These are phyloP conservation scores for Aphyosemion australe DNA, from an alignment of 2,113 vertebrate genomes.

Conservation along the genomic window DNA sequence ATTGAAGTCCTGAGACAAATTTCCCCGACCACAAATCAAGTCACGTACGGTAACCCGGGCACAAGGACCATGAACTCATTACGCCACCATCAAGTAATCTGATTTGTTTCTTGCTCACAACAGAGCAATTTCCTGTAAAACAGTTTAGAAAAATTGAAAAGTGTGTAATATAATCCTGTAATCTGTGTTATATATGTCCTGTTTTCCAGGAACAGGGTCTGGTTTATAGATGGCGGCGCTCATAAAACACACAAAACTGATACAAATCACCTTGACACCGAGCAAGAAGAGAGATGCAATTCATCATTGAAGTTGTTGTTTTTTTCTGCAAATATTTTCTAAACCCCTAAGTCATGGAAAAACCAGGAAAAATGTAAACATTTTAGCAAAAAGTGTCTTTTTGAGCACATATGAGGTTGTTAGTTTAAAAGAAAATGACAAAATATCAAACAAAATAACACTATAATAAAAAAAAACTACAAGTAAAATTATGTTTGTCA, in stretches of 20 bases:
- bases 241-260: not conserved
- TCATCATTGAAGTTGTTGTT: too few species aligned
- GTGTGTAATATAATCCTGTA: slow-evolving; percentile 52
- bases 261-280: slow-evolving; percentile 6
- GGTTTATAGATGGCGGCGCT: slow-evolving; percentile 24
- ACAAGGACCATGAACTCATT: slow-evolving; percentile 48
- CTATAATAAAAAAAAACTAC: too few species aligned
- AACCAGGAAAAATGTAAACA: too few species aligned
- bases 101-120: slow-evolving; percentile 65
- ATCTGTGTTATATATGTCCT: slow-evolving; percentile 31
- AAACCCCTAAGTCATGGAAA: too few species aligned
- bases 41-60: slow-evolving; percentile 36
- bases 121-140: slow-evolving; percentile 56
- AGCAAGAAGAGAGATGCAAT: slow-evolving; percentile 2
- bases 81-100: slow-evolving; percentile 45
- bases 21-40: slow-evolving; percentile 45
- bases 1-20: slow-evolving; percentile 62
- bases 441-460: too few species aligned
- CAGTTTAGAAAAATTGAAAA: slow-evolving; percentile 53
- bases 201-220: slow-evolving; percentile 47
- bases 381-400: too few species aligned
- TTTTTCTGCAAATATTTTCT: too few species aligned
- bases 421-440: too few species aligned
- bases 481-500: too few species aligned
- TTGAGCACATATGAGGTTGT: too few species aligned